A percentile compares a stretch with the other conserved stretches of the same genome.
Evolutionary conservation across 2,888 invertebrate genomes (phyloP).

Genomic region (Lagria hirta): DNA sequence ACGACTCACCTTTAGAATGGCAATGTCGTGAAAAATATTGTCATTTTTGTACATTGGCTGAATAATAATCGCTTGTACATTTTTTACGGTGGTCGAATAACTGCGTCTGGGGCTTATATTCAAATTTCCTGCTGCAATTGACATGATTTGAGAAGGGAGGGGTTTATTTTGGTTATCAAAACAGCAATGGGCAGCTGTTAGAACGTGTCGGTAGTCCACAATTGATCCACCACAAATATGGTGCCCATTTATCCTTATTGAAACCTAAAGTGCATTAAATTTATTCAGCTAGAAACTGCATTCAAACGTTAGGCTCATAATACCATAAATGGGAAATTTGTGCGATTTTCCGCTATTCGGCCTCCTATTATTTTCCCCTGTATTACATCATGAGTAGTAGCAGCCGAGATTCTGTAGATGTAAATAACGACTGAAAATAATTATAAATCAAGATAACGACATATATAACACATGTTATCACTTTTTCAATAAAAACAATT

Average conservation of each 20-base stretch:
- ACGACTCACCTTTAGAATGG: constrained; percentile 20
- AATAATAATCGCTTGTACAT: constrained; percentile 7
- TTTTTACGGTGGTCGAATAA: constrained; percentile 7
- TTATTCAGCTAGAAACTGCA: not conserved
- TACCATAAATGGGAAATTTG: constrained; percentile 16
- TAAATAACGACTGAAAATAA: no score
- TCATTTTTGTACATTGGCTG: constrained; percentile 12
- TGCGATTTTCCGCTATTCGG: constrained; percentile 1
- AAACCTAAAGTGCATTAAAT: constrained; percentile 22
- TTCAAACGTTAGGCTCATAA: not conserved
- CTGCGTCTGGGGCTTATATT: constrained; percentile 5
- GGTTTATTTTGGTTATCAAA: constrained; percentile 15
- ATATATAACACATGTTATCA: no score
- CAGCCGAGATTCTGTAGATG: no score
- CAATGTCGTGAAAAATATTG: constrained; percentile 24
- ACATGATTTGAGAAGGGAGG: constrained; percentile 12
- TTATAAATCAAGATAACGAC: no score
- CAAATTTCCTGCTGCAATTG: constrained; percentile 21
- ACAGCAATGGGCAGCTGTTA: constrained; percentile 34
- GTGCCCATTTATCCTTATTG: constrained; percentile 17
- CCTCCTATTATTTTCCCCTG: constrained; percentile 22
- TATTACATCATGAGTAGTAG: no score
- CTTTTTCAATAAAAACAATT: no score
- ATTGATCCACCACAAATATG: constrained; percentile 32
- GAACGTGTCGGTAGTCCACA: constrained; percentile 20